phyloP scores from a whole-genome alignment of 64 coral and sea anemone species.

The Stylophora pistillata region DNA sequence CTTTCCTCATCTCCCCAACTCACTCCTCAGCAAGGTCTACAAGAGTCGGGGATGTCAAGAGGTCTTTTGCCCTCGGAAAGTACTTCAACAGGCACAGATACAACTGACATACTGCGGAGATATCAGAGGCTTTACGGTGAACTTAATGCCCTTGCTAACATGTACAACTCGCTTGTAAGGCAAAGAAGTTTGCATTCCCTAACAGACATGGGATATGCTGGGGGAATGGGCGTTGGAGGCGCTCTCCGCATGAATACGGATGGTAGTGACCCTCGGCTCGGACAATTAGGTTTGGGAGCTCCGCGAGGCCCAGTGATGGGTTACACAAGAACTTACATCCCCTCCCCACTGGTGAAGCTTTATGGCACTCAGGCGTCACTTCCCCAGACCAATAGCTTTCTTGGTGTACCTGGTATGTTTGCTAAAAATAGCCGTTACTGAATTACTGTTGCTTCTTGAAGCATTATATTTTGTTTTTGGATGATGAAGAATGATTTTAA shows the following conservation, averaged over 20 bases:
- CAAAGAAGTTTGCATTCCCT: constrained; percentile 26
- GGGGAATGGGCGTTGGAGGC: neutral
- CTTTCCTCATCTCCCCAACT: constrained; percentile 2
- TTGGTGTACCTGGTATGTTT: constrained; percentile 41
- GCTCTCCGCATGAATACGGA: neutral
- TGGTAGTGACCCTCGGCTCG: constrained; percentile 24
- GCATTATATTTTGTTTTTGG: neutral
- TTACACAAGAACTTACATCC: constrained; percentile 10
- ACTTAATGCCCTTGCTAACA: neutral
- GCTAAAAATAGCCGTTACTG: neutral
- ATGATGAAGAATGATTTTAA: too few relatives aligned
- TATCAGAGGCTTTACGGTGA: constrained; percentile 26
- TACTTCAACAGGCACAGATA: constrained; percentile 6
- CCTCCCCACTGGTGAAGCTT: constrained; percentile 15
- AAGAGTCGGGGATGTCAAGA: constrained; percentile 34
- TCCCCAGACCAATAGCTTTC: neutral
- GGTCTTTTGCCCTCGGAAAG: constrained; percentile 10
- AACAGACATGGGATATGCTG: neutral
- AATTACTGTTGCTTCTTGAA: neutral
- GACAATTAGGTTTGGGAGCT: constrained; percentile 33
- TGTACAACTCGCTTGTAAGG: constrained; percentile 57
- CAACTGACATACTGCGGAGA: neutral
- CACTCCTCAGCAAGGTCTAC: neutral
- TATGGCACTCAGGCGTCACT: neutral
- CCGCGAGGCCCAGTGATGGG: neutral